These are phyloP conservation scores for Poecilia latipinna DNA, from an alignment of 2,113 vertebrate genomes.

Conservation along the genomic window DNA sequence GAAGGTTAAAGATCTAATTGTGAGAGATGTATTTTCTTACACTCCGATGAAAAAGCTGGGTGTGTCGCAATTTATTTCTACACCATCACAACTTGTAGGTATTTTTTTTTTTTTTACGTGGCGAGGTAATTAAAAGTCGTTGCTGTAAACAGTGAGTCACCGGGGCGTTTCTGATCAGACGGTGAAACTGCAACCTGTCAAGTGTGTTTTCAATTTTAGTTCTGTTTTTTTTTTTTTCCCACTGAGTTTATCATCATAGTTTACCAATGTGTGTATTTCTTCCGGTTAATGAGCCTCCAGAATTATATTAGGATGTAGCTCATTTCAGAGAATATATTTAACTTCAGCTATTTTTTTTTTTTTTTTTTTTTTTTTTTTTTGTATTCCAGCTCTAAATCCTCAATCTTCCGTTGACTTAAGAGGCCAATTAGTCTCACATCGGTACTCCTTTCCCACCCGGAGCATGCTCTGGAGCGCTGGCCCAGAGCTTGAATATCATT, in stretches of 20 bases:
- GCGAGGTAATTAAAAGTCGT: slow-evolving; percentile 26
- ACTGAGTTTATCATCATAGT: slow-evolving; percentile 40
- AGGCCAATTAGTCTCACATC: slow-evolving; percentile 67
- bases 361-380: background rate
- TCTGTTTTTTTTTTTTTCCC: slow-evolving; percentile 1
- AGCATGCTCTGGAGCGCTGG: slow-evolving; percentile 41
- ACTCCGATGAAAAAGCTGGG: background rate
- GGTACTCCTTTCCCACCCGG: slow-evolving; percentile 27
- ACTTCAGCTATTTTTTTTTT: slow-evolving; percentile 14
- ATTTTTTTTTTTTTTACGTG: background rate
- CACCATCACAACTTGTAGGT: background rate
- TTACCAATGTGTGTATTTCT: slow-evolving; percentile 25
- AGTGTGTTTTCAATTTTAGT: background rate
- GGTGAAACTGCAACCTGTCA: slow-evolving; percentile 33
- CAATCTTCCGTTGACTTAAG: slow-evolving; percentile 50
- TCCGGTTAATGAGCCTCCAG: slow-evolving; percentile 42
- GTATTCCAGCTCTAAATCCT: slow-evolving; percentile 22
- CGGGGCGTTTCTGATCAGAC: slow-evolving; percentile 16
- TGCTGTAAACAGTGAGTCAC: slow-evolving; percentile 45
- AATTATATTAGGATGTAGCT: slow-evolving; percentile 39
- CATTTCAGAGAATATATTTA: slow-evolving; percentile 27
- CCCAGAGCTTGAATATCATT: slow-evolving; percentile 57
- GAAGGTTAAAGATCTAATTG: slow-evolving; percentile 30
- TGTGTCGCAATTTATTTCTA: slow-evolving; percentile 4
- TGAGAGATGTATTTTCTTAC: slow-evolving; percentile 1